Conservation (phyloP, 2,797 vertebrate genomes). For the Semotilus atromaculatus region DNA sequence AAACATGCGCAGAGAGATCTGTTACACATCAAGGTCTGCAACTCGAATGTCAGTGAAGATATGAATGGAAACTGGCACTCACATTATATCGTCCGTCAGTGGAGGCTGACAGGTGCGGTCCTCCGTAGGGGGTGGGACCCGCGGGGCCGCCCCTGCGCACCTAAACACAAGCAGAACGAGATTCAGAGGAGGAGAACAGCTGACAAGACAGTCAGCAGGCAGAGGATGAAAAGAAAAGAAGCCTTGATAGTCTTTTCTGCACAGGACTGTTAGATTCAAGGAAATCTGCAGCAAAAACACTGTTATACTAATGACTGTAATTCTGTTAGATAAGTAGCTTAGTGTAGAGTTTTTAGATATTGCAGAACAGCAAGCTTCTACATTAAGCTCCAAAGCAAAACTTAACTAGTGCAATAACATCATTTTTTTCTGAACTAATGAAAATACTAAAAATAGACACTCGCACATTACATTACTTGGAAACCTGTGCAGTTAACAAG, state of each 20-base stretch:
- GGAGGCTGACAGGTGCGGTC: slow-evolving; percentile 86
- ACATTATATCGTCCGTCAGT: slow-evolving; percentile 92
- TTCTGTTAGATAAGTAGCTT: not conserved
- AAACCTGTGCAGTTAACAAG: not conserved
- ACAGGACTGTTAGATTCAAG: slow-evolving; percentile 26
- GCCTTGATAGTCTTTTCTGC: not conserved
- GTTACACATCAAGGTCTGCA: slow-evolving; percentile 1
- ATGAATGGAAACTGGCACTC: slow-evolving; percentile 55
- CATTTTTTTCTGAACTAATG: slow-evolving; percentile 10
- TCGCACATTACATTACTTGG: not conserved
- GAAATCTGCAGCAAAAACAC: slow-evolving; percentile 2
- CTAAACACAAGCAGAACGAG: slow-evolving; percentile 68
- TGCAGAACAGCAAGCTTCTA: slow-evolving; percentile 10
- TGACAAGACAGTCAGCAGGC: not conserved
- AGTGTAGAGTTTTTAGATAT: not conserved
- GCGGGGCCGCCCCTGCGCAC: slow-evolving; percentile 88
- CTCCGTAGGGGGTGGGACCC: slow-evolving; percentile 81
- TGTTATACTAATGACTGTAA: not conserved
- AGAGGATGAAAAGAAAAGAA: not conserved
- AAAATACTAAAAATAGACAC: slow-evolving; percentile 22
- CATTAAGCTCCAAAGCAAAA: not conserved
- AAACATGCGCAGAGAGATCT: not conserved
- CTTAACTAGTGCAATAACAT: not conserved
- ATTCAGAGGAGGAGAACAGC: slow-evolving; percentile 10
- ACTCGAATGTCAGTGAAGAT: not conserved